Percentiles rank a stretch among this genome's conserved stretches.
phyloP scores from a whole-genome alignment of 2,113 vertebrate genomes.

The Lipotes vexillifer region DNA sequence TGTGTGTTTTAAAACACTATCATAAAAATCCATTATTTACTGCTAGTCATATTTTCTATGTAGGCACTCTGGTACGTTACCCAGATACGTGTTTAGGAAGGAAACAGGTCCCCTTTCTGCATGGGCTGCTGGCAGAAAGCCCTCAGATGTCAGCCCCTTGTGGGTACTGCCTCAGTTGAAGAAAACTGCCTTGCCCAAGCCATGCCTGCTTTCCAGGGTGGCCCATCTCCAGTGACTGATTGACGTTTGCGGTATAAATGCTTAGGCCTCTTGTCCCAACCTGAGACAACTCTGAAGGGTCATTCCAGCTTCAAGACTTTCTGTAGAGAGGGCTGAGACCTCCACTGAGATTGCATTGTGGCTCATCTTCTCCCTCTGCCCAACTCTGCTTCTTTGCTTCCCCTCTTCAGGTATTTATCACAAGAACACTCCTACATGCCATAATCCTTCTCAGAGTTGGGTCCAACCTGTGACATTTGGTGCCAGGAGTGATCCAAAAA shows the following conservation, averaged over 20 bases:
- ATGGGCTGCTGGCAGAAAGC: neutral
- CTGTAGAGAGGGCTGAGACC: neutral
- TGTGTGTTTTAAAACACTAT: neutral
- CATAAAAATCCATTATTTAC: neutral
- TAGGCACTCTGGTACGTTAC: neutral
- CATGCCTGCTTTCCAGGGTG: neutral
- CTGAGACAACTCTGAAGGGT: neutral
- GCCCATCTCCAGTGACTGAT: neutral
- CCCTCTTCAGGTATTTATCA: neutral
- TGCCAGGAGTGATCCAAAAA: neutral
- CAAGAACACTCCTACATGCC: neutral
- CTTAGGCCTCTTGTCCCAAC: neutral
- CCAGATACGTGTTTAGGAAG: neutral
- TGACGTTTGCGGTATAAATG: neutral
- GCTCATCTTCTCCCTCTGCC: neutral
- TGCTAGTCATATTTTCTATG: neutral
- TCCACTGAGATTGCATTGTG: neutral
- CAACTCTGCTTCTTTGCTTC: neutral
- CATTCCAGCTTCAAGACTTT: neutral
- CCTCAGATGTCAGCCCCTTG: neutral
- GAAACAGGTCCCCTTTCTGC: neutral
- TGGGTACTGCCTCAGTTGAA: neutral
- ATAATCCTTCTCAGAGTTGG: neutral
- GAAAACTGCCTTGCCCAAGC: neutral
- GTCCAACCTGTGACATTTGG: neutral